Conservation (phyloP, 2,113 vertebrate species). For the Azemiops feae region DNA sequence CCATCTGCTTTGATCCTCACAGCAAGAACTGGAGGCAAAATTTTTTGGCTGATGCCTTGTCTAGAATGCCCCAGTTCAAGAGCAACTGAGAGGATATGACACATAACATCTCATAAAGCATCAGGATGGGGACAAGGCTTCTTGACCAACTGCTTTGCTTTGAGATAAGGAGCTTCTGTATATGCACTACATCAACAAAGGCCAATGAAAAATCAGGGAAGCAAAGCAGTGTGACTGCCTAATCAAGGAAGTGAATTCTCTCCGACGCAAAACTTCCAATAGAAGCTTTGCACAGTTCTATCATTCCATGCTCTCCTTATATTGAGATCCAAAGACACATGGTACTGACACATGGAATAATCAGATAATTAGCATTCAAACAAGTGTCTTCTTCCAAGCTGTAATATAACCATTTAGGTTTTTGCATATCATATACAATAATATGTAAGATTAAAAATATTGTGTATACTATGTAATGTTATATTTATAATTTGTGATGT, state of each 20-base stretch:
- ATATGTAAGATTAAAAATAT: neutral
- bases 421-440: neutral
- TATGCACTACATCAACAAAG: neutral
- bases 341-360: neutral
- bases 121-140: neutral
- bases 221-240: neutral
- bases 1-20: neutral
- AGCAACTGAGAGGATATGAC: neutral
- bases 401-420: neutral
- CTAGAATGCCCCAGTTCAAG: too few species aligned
- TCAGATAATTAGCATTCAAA: neutral
- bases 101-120: neutral
- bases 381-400: neutral
- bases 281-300: neutral
- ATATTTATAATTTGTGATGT: neutral
- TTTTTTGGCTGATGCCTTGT: too few species aligned
- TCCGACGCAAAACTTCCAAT: neutral
- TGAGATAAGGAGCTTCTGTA: neutral
- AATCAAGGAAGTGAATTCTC: neutral
- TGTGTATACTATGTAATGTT: neutral
- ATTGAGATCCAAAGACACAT: neutral
- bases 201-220: neutral
- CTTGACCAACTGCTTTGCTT: neutral
- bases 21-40: neutral
- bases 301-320: neutral